Conservation (phyloP, 2,797 vertebrate genomes). For the Staurois parvus region DNA sequence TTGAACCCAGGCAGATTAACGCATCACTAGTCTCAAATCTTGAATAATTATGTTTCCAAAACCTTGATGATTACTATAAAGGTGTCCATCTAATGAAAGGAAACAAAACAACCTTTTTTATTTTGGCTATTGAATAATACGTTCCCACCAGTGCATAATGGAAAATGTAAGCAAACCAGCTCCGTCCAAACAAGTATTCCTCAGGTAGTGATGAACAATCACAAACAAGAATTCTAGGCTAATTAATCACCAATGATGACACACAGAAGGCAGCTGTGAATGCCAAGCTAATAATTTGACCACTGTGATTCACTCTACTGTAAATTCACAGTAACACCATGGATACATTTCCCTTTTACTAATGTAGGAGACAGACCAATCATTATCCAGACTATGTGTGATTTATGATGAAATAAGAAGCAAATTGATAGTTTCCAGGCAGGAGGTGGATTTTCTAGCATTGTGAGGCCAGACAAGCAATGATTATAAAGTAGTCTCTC, state of each 20-base stretch:
- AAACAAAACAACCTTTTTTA: constrained; percentile 22
- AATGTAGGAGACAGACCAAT: constrained; percentile 59
- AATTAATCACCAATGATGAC: constrained; percentile 68
- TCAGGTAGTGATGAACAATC: constrained; percentile 63
- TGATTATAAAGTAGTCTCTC: neutral
- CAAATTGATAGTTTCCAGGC: constrained; percentile 39
- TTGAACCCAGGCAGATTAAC: too few relatives aligned
- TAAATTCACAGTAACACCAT: constrained; percentile 54
- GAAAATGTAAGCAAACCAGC: constrained; percentile 42
- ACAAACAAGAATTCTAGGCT: constrained; percentile 57
- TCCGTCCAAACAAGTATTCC: constrained; percentile 56
- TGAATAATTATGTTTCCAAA: neutral
- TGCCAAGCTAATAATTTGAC: constrained; percentile 58
- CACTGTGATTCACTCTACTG: constrained; percentile 59
- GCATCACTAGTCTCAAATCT: too few relatives aligned
- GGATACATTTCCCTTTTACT: constrained; percentile 51
- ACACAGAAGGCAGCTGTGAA: constrained; percentile 65
- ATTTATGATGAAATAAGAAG: constrained; percentile 10
- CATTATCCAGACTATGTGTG: neutral
- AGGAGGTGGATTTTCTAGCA: neutral
- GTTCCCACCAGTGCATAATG: neutral
- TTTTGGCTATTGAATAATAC: constrained; percentile 6
- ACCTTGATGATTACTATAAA: neutral
- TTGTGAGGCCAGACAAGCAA: constrained; percentile 18
- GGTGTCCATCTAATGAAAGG: neutral